Percentiles rank a stretch among this genome's conserved stretches.
phyloP scores from a whole-genome alignment of 2,113 vertebrate species.

The human region GRCh38 chr13:56217001-56217500 shows the following conservation, averaged over 20 bases:
- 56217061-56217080: slow-evolving; percentile 8
- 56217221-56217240: background rate
- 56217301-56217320: background rate
- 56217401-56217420: too few relatives aligned
- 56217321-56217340: too few relatives aligned
- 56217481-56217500: slow-evolving; percentile 76
- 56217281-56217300: background rate
- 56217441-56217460: background rate
- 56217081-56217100: slow-evolving; percentile 68
- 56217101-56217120: slow-evolving; percentile 73
- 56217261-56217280: background rate
- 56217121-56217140: slow-evolving; percentile 55
- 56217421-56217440: background rate
- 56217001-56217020: background rate
- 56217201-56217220: background rate
- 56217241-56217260: background rate
- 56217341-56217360: background rate
- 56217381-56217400: background rate
- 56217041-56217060: background rate
- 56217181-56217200: background rate
- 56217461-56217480: background rate
- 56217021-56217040: slow-evolving; percentile 45
- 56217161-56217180: slow-evolving; percentile 61
- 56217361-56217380: background rate
- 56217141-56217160: background rate